These are phyloP conservation scores for Sweltsa coloradensis DNA, from an alignment of 1,140 invertebrate genomes.

Conservation along the genomic window DNA sequence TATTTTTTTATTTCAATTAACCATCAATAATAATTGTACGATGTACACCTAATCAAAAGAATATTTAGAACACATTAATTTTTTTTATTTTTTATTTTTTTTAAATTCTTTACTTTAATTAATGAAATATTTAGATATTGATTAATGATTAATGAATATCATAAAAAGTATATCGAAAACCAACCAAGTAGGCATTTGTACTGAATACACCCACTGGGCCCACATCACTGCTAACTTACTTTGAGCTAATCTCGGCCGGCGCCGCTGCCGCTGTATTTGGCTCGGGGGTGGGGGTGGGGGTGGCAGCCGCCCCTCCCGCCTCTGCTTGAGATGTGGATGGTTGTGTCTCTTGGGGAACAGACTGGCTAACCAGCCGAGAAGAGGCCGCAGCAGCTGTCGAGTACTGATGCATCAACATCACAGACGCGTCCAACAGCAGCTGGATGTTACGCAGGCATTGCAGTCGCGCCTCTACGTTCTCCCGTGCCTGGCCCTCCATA, in stretches of 20 bases:
- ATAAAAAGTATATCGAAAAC: too few relatives aligned
- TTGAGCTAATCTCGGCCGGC: not conserved
- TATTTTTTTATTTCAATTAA: too few relatives aligned
- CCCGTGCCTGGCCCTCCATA: slow-evolving; percentile 80
- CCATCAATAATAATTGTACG: not conserved
- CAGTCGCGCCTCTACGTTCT: slow-evolving; percentile 81
- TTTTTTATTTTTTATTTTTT: not conserved
- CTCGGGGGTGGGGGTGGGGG: not conserved
- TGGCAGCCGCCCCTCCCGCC: not conserved
- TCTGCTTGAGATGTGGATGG: not conserved
- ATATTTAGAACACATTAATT: not conserved
- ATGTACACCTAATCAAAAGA: not conserved
- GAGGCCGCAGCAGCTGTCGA: slow-evolving; percentile 40
- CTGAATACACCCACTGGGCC: too few relatives aligned
- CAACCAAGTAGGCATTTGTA: too few relatives aligned
- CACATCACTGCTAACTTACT: too few relatives aligned
- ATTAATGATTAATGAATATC: too few relatives aligned
- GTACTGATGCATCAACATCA: slow-evolving; percentile 83
- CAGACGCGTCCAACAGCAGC: slow-evolving; percentile 74
- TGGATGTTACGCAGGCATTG: slow-evolving; percentile 75
- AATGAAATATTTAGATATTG: too few relatives aligned
- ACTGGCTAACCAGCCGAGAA: not conserved
- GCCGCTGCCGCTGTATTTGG: not conserved
- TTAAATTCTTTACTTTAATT: not conserved
- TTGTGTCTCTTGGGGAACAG: not conserved